Percentiles rank a stretch among this genome's conserved stretches.
Conservation (phyloP, 2,888 invertebrate genomes). For the Diaperis boleti region DNA sequence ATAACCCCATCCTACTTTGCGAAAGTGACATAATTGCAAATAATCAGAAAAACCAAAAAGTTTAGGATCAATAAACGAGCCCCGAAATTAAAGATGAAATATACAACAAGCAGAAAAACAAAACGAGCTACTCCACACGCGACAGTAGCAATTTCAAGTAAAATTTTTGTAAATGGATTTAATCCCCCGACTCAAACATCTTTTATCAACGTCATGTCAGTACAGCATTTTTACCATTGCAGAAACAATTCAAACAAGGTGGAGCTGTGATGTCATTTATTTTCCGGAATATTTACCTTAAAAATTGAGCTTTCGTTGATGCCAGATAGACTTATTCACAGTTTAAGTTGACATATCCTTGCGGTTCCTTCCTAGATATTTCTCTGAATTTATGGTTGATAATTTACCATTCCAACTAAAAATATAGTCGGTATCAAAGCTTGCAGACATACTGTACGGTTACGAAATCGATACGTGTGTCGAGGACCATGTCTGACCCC, state of each 20-base stretch:
- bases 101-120: background rate
- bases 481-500: no score
- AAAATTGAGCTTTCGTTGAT: background rate
- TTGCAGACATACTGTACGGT: no score
- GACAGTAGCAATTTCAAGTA: slow-evolving; percentile 12
- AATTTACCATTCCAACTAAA: no score
- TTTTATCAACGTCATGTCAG: slow-evolving; percentile 5
- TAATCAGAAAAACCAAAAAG: no score
- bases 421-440: no score
- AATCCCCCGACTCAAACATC: slow-evolving; percentile 2
- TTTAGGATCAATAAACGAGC: no score
- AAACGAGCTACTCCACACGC: background rate
- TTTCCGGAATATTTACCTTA: background rate
- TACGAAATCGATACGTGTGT: no score
- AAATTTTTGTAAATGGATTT: slow-evolving; percentile 12
- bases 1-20: slow-evolving; percentile 21
- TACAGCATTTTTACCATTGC: background rate
- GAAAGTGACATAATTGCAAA: no score
- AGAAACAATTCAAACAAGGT: background rate
- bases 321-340: background rate
- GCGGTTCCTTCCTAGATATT: background rate
- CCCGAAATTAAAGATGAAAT: slow-evolving; percentile 5
- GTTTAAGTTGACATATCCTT: background rate
- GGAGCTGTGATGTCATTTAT: background rate
- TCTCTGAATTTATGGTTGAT: no score